A percentile compares a stretch with the other conserved stretches of the same genome.
Conservation (phyloP, 2,888 invertebrate genomes). For the Abscondita cerata region DNA sequence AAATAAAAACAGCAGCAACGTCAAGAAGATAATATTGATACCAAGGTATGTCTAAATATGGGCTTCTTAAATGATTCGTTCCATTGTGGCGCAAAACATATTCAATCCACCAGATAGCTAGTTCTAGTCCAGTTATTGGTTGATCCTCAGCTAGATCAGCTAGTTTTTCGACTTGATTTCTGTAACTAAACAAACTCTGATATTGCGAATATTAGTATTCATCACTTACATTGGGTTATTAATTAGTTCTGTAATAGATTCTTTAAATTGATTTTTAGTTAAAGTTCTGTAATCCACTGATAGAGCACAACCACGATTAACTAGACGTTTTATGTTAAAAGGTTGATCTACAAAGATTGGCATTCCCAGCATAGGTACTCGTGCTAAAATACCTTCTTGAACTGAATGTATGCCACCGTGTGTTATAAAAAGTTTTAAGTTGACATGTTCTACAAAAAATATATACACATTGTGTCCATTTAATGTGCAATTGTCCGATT, state of each 20-base stretch:
- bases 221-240: slow-evolving; percentile 10
- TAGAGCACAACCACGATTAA: not conserved
- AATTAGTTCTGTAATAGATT: not conserved
- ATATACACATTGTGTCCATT: too few relatives aligned
- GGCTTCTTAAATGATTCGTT: slow-evolving; percentile 39
- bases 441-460: not conserved
- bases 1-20: slow-evolving; percentile 27
- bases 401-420: slow-evolving; percentile 2
- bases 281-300: not conserved
- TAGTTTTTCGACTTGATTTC: slow-evolving; percentile 31
- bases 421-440: not conserved
- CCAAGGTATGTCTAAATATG: slow-evolving; percentile 32
- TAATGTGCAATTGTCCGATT: too few relatives aligned
- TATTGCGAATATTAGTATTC: too few relatives aligned
- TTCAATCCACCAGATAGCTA: slow-evolving; percentile 48
- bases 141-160: slow-evolving; percentile 41
- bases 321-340: not conserved
- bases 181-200: slow-evolving; percentile 43
- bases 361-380: slow-evolving; percentile 1
- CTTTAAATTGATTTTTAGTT: not conserved
- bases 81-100: slow-evolving; percentile 46
- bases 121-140: slow-evolving; percentile 43
- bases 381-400: not conserved
- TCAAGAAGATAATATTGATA: slow-evolving; percentile 43
- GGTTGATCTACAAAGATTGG: not conserved